These are phyloP conservation scores for Galendromus occidentalis DNA, from an alignment of 1,140 invertebrate species.

Conservation along the genomic window DNA sequence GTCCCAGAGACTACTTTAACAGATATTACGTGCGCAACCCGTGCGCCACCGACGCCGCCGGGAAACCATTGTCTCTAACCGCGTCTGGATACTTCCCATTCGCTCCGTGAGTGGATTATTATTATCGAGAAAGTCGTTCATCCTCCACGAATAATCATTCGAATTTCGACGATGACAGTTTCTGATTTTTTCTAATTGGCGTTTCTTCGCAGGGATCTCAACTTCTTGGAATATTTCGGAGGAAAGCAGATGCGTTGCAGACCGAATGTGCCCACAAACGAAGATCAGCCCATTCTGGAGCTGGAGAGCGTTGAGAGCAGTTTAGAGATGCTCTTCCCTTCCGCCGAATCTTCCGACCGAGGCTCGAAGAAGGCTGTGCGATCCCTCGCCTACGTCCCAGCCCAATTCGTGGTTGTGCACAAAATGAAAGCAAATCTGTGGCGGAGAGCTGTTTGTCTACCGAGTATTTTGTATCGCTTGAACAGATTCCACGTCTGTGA, in stretches of 20 bases:
- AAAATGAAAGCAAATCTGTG: not conserved
- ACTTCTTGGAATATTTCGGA: not conserved
- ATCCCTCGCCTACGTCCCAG: slow-evolving; percentile 39
- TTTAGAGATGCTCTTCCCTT: slow-evolving; percentile 27
- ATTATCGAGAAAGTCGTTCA: too few species aligned
- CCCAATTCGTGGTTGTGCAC: not conserved
- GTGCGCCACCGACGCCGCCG: too few species aligned
- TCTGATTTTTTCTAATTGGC: too few species aligned
- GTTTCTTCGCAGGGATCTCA: not conserved
- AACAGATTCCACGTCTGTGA: not conserved
- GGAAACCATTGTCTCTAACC: too few species aligned
- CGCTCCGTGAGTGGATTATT: too few species aligned
- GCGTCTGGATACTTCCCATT: too few species aligned
- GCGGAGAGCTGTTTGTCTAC: not conserved
- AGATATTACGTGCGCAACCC: too few species aligned
- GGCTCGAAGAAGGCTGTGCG: slow-evolving; percentile 36
- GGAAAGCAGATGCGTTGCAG: not conserved
- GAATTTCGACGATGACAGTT: too few species aligned
- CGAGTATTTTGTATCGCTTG: not conserved
- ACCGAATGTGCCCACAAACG: not conserved
- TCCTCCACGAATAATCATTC: too few species aligned
- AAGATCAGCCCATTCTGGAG: not conserved
- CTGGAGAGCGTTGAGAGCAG: not conserved
- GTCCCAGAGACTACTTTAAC: not conserved
- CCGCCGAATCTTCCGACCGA: slow-evolving; percentile 24